Conservation (phyloP, 2,797 vertebrate species). For the Artibeus jamaicensis region DNA sequence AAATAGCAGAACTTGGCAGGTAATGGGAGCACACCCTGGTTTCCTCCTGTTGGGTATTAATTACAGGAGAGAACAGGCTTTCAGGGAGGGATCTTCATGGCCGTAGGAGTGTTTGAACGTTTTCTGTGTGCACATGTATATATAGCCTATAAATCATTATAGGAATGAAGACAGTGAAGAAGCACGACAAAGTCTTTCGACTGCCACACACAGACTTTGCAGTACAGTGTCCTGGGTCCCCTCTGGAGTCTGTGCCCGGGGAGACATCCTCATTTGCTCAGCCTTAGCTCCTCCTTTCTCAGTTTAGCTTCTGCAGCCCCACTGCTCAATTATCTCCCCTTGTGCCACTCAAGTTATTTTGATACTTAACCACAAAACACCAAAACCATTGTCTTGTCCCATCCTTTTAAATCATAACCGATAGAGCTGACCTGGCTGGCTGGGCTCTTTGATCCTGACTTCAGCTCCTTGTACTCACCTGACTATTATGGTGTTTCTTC, state of each 20-base stretch:
- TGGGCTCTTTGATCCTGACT: neutral
- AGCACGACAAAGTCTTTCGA: neutral
- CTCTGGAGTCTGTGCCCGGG: neutral
- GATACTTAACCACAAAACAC: neutral
- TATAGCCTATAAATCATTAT: conserved; percentile 31
- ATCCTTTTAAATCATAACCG: neutral
- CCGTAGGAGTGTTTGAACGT: conserved; percentile 58
- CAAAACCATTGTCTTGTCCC: neutral
- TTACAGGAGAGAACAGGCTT: conserved; percentile 64
- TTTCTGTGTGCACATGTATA: neutral
- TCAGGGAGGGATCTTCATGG: conserved; percentile 36
- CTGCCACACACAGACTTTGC: neutral
- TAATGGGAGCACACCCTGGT: conserved; percentile 40
- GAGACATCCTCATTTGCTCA: neutral
- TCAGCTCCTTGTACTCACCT: neutral
- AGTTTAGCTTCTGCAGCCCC: neutral
- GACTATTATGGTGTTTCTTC: neutral
- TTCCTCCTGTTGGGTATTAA: conserved; percentile 73
- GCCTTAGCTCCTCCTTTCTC: neutral
- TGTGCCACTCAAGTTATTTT: neutral
- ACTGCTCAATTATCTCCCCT: neutral
- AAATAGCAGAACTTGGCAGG: conserved; percentile 73
- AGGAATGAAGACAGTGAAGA: neutral
- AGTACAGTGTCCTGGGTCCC: neutral
- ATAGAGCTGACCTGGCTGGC: neutral